phyloP scores from a whole-genome alignment of 2,888 invertebrate genomes.

The Erynnis tages region DNA sequence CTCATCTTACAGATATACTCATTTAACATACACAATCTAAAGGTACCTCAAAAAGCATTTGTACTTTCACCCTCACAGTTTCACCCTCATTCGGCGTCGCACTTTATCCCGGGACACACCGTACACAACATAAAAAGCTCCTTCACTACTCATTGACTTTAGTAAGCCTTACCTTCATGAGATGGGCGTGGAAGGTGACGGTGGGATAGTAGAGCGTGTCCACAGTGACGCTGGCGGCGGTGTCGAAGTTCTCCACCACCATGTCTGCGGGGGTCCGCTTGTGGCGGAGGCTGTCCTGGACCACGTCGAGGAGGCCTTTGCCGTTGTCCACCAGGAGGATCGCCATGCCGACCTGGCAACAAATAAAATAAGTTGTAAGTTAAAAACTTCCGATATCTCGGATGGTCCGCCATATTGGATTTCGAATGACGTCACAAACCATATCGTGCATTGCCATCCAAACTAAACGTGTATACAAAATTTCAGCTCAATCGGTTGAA shows the following conservation, averaged over 20 bases:
- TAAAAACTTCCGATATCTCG: too few relatives aligned
- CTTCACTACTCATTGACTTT: too few relatives aligned
- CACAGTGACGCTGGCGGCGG: conserved; percentile 59
- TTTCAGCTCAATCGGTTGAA: too few relatives aligned
- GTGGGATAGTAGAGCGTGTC: conserved; percentile 75
- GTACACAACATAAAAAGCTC: too few relatives aligned
- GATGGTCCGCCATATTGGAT: too few relatives aligned
- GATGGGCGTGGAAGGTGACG: conserved; percentile 63
- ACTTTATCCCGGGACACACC: not conserved
- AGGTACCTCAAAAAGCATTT: too few relatives aligned
- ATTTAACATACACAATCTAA: too few relatives aligned
- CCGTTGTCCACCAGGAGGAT: conserved; percentile 66
- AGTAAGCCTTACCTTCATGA: conserved; percentile 71
- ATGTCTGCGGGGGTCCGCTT: conserved; percentile 43
- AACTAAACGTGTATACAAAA: too few relatives aligned
- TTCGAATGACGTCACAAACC: too few relatives aligned
- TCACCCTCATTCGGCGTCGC: too few relatives aligned
- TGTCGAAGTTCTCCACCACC: conserved; percentile 71
- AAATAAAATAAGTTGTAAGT: not conserved
- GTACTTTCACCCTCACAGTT: too few relatives aligned
- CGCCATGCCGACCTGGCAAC: conserved; percentile 66
- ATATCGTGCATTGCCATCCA: too few relatives aligned
- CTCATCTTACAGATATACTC: not conserved
- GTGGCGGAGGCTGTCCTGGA: conserved; percentile 51
- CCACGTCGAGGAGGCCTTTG: conserved; percentile 64